phyloP scores from a whole-genome alignment of 2,888 invertebrate species.

The Aporophyla nigra region DNA sequence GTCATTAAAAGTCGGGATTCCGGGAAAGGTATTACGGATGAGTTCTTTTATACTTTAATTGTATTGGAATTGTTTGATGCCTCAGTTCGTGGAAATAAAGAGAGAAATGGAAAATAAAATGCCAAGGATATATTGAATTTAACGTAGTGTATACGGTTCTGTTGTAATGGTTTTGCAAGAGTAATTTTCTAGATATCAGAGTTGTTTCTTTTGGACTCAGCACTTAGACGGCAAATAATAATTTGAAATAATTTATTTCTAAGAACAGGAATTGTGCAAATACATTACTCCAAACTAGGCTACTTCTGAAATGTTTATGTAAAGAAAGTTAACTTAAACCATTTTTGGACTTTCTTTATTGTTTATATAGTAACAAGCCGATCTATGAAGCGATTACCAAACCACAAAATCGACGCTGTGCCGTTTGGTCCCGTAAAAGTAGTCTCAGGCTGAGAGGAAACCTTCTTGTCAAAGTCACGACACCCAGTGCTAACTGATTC shows the following conservation, averaged over 20 bases:
- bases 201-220: background rate
- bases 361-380: no score
- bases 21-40: background rate
- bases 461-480: no score
- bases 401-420: no score
- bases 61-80: slow-evolving; percentile 32
- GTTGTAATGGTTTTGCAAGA: background rate
- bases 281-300: background rate
- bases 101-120: background rate
- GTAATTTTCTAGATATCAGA: slow-evolving; percentile 1
- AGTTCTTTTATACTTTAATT: slow-evolving; percentile 33
- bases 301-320: background rate
- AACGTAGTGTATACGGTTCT: background rate
- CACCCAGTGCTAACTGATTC: no score
- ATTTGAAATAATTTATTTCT: background rate
- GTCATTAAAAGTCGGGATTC: slow-evolving; percentile 31
- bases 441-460: no score
- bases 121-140: background rate
- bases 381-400: no score
- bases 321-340: background rate
- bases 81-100: background rate
- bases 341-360: no score
- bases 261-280: background rate
- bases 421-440: no score
- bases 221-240: background rate